A percentile compares a stretch with the other conserved stretches of the same genome.
Evolutionary conservation across 1,140 invertebrate species (phyloP).

Genomic region (Myzus persicae): DNA sequence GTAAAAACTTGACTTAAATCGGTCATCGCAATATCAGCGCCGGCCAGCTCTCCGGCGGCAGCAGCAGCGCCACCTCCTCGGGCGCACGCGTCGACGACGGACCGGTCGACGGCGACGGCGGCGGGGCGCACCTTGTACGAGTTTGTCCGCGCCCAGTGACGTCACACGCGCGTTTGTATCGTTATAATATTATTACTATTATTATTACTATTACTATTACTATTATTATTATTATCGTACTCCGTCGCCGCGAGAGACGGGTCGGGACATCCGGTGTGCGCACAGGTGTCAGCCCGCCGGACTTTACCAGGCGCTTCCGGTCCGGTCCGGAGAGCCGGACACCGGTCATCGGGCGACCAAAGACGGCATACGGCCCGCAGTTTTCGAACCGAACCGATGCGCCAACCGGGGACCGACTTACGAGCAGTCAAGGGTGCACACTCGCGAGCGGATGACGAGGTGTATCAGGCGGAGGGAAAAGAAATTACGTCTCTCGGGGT

Average conservation of each 20-base stretch:
- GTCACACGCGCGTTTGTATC: neutral
- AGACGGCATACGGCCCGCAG: neutral
- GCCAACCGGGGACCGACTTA: neutral
- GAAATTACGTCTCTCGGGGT: neutral
- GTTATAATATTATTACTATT: slow-evolving; percentile 20
- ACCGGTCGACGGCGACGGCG: neutral
- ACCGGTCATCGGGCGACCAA: slow-evolving; percentile 29
- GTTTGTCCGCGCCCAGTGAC: slow-evolving; percentile 34
- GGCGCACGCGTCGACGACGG: neutral
- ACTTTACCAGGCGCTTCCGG: neutral
- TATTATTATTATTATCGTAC: neutral
- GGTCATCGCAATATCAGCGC: neutral
- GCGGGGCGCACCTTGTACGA: slow-evolving; percentile 29
- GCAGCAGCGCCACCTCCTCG: neutral
- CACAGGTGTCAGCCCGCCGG: slow-evolving; percentile 1
- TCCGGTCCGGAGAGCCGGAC: neutral
- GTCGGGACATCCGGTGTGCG: slow-evolving; percentile 36
- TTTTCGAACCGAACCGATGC: slow-evolving; percentile 9
- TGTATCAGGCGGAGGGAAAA: neutral
- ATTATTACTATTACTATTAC: neutral
- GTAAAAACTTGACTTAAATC: slow-evolving; percentile 1
- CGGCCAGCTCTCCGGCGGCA: neutral
- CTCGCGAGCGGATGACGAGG: neutral
- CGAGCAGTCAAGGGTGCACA: neutral
- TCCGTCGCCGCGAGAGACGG: neutral